These are phyloP conservation scores for Drosophila orosa DNA, from an alignment of 1,140 invertebrate species.

Conservation along the genomic window DNA sequence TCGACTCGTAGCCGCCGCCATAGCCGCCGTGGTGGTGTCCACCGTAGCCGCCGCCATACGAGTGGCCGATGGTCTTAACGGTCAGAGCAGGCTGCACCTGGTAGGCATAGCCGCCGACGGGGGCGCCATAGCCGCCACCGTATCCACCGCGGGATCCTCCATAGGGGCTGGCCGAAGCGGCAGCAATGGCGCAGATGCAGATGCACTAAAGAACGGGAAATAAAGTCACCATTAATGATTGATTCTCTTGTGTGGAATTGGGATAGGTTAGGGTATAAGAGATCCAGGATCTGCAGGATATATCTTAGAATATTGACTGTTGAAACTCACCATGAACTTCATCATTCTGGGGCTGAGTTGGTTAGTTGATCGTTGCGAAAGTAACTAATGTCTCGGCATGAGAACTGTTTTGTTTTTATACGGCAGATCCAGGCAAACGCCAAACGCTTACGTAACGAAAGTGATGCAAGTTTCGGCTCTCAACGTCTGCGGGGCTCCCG, in stretches of 20 bases:
- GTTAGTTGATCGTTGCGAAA: slow-evolving; percentile 54
- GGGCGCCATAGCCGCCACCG: slow-evolving; percentile 13
- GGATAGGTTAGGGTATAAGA: background rate
- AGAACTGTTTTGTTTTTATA: slow-evolving; percentile 68
- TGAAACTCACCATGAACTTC: slow-evolving; percentile 73
- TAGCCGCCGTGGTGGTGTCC: slow-evolving; percentile 17
- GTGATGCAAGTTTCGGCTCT: slow-evolving; percentile 71
- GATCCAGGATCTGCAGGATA: background rate
- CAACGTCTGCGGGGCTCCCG: slow-evolving; percentile 19
- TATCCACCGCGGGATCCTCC: slow-evolving; percentile 35
- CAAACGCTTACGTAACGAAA: slow-evolving; percentile 67
- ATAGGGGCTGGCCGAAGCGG: slow-evolving; percentile 59
- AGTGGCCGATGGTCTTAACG: slow-evolving; percentile 63
- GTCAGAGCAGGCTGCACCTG: slow-evolving; percentile 73
- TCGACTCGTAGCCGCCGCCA: slow-evolving; percentile 33
- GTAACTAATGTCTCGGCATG: slow-evolving; percentile 69
- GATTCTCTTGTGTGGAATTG: background rate
- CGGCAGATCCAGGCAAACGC: slow-evolving; percentile 63
- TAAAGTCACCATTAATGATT: slow-evolving; percentile 5
- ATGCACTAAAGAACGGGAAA: slow-evolving; percentile 48
- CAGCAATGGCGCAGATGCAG: slow-evolving; percentile 65
- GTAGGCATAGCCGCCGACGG: slow-evolving; percentile 61
- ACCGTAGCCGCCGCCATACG: slow-evolving; percentile 51
- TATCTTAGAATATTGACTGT: background rate
- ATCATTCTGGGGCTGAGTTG: slow-evolving; percentile 65